Evolutionary conservation across 2,113 vertebrate genomes (phyloP).

Genomic region (Illadopsis cleaveri): DNA sequence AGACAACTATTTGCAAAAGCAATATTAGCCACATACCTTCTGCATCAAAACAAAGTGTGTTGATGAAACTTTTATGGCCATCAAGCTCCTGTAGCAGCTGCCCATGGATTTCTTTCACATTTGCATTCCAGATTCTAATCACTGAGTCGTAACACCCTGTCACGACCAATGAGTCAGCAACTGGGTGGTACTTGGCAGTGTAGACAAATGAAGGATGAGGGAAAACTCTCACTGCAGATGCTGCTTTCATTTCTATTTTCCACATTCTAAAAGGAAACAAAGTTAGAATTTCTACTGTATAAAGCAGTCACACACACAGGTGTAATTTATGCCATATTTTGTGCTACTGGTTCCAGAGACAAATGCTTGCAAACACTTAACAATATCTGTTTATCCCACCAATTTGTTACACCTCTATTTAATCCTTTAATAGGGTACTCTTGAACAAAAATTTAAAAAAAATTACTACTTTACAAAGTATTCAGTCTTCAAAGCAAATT

Average conservation of each 20-base stretch:
- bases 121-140: constrained; percentile 88
- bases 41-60: constrained; percentile 89
- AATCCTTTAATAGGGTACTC: neutral
- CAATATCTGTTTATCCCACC: neutral
- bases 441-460: neutral
- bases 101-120: constrained; percentile 81
- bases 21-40: constrained; percentile 79
- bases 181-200: constrained; percentile 90
- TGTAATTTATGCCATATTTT: neutral
- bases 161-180: constrained; percentile 80
- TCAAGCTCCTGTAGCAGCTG: constrained; percentile 91
- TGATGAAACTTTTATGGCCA: constrained; percentile 89
- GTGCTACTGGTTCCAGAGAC: neutral
- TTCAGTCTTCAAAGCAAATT: neutral
- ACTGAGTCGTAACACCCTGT: constrained; percentile 91
- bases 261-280: constrained; percentile 81
- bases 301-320: neutral
- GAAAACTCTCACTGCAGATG: constrained; percentile 85
- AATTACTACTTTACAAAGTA: neutral
- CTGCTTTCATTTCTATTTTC: constrained; percentile 81
- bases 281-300: neutral
- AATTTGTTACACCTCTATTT: neutral
- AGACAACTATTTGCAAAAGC: neutral
- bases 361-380: neutral
- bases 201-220: constrained; percentile 96